Evolutionary conservation across 2,113 vertebrate species (phyloP).

Genomic region (Sinocyclocheilus maitianheensis): DNA sequence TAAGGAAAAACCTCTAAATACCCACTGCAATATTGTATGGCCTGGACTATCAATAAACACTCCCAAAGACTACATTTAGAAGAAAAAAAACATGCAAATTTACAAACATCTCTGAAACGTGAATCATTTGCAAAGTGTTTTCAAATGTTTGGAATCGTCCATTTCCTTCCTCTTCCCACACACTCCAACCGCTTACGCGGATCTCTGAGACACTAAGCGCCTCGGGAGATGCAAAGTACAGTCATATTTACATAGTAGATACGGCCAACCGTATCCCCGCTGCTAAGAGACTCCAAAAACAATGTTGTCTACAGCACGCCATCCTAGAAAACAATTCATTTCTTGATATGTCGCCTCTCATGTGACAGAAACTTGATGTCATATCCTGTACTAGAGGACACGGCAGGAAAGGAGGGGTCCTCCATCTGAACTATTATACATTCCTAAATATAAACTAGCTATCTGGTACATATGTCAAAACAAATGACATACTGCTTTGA

Average conservation of each 20-base stretch:
- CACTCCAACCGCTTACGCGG: constrained; percentile 22
- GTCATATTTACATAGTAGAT: constrained; percentile 58
- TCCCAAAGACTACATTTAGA: neutral
- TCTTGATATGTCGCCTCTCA: constrained; percentile 11
- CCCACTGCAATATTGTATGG: neutral
- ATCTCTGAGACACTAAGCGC: constrained; percentile 44
- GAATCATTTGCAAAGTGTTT: neutral
- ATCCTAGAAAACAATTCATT: constrained; percentile 17
- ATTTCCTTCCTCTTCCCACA: constrained; percentile 18
- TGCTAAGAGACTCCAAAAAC: constrained; percentile 6
- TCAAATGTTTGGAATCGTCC: constrained; percentile 20
- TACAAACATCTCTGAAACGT: neutral
- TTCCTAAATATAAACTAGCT: constrained; percentile 51
- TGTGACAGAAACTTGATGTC: constrained; percentile 49
- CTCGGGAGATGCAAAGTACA: constrained; percentile 53
- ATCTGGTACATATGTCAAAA: neutral
- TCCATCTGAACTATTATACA: constrained; percentile 58
- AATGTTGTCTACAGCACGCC: neutral
- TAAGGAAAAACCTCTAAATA: neutral
- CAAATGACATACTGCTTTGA: neutral
- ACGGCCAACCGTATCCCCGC: neutral
- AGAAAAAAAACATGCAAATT: neutral
- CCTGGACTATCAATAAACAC: neutral
- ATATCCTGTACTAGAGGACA: constrained; percentile 65
- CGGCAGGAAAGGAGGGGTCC: constrained; percentile 69